Percentiles rank a stretch among this genome's conserved stretches.
Evolutionary conservation across 2,888 invertebrate genomes (phyloP).

Genomic region (Torymus aiolomorphi): DNA sequence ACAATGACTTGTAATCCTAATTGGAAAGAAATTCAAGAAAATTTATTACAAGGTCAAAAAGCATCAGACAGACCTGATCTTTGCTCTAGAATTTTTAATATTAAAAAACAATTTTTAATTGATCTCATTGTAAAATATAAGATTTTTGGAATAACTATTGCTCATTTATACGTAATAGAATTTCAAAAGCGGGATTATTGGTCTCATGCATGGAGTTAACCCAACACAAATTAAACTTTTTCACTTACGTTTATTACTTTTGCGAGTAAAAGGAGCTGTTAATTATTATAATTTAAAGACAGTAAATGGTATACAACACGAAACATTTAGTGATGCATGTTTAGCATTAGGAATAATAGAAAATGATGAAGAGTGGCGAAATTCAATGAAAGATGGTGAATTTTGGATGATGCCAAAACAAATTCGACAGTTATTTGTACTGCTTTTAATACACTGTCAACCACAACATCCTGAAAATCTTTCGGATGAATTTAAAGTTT

Average conservation of each 20-base stretch:
- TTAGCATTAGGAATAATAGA: constrained; percentile 61
- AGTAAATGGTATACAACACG: no score
- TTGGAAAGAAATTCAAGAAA: constrained; percentile 72
- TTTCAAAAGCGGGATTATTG: no score
- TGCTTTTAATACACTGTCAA: constrained; percentile 61
- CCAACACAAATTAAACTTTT: no score
- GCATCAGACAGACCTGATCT: constrained; percentile 69
- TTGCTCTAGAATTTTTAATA: constrained; percentile 67
- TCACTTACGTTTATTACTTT: no score
- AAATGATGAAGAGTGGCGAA: constrained; percentile 60
- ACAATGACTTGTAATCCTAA: no score
- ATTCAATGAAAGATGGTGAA: constrained; percentile 52
- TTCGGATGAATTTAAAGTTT: constrained; percentile 56
- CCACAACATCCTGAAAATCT: constrained; percentile 59
- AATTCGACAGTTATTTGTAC: constrained; percentile 65
- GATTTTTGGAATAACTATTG: no score
- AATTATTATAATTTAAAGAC: constrained; percentile 65
- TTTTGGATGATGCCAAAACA: constrained; percentile 58
- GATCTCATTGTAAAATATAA: no score
- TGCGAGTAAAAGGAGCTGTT: constrained; percentile 60
- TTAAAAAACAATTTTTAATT: constrained; percentile 59
- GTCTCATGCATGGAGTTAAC: no score
- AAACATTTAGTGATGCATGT: no score
- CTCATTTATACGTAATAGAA: no score
- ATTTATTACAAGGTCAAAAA: constrained; percentile 62